phyloP scores from a whole-genome alignment of 2,113 vertebrate genomes.

The Rhynchomys soricoides region DNA sequence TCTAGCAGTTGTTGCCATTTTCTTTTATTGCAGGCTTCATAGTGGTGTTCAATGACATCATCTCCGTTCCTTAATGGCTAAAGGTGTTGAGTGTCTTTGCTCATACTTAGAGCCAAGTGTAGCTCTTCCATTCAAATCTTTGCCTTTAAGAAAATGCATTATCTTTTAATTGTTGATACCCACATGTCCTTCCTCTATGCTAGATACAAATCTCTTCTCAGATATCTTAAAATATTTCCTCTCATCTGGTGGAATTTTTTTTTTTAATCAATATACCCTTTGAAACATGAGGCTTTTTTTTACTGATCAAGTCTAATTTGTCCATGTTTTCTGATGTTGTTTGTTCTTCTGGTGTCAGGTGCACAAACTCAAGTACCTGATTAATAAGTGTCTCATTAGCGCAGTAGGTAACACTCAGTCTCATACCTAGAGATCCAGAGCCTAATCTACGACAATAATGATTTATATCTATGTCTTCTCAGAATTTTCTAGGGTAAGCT shows the following conservation, averaged over 20 bases:
- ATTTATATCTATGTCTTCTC: not conserved
- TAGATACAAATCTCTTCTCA: not conserved
- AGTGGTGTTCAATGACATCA: not conserved
- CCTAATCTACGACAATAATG: not conserved
- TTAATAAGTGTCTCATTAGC: not conserved
- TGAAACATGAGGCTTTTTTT: not conserved
- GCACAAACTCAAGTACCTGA: not conserved
- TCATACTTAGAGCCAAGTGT: not conserved
- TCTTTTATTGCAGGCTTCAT: not conserved
- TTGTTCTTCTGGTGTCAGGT: not conserved
- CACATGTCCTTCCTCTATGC: not conserved
- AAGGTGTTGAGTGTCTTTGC: not conserved
- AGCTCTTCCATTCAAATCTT: not conserved
- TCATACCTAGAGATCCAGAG: not conserved
- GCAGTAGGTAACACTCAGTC: not conserved
- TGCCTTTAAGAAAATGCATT: not conserved
- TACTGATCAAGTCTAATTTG: not conserved
- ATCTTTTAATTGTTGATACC: not conserved
- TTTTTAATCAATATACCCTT: constrained; percentile 3
- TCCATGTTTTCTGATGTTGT: not conserved
- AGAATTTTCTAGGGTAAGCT: not conserved
- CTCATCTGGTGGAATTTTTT: not conserved
- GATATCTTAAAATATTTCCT: not conserved
- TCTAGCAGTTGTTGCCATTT: not conserved
- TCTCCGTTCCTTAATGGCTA: not conserved